Percentiles rank a stretch among this genome's conserved stretches.
phyloP scores from a whole-genome alignment of 1,140 invertebrate genomes.

The Brachionus calyciflorus region DNA sequence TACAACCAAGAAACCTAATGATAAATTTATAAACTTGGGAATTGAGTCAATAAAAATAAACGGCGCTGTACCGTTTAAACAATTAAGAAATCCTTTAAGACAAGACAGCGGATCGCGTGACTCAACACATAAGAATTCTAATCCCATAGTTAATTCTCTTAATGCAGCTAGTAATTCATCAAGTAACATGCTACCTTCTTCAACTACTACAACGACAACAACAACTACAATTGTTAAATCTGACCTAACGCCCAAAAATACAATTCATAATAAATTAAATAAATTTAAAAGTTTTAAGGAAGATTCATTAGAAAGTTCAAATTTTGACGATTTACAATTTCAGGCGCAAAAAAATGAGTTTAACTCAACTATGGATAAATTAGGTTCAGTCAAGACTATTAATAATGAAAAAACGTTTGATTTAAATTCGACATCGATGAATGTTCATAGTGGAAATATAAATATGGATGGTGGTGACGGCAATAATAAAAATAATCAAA shows the following conservation, averaged over 20 bases:
- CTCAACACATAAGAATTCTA: neutral
- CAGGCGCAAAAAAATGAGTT: neutral
- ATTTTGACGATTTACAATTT: neutral
- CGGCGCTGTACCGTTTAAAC: conserved; percentile 34
- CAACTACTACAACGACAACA: conserved; percentile 39
- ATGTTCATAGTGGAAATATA: neutral
- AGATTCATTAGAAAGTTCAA: conserved; percentile 2
- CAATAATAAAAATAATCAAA: neutral
- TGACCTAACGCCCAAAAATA: neutral
- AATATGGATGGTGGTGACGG: neutral
- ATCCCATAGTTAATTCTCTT: neutral
- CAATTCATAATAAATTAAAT: neutral
- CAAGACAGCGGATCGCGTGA: neutral
- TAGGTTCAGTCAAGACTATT: neutral
- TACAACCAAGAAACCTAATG: conserved; percentile 23
- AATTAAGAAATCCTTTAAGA: conserved; percentile 10
- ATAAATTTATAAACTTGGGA: conserved; percentile 36
- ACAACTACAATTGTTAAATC: conserved; percentile 26
- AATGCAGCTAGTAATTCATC: neutral
- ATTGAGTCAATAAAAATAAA: conserved; percentile 44
- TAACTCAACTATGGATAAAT: neutral
- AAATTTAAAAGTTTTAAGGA: conserved; percentile 24
- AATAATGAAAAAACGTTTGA: neutral
- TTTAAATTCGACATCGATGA: neutral
- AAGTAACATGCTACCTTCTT: neutral